Evolutionary conservation across 2,113 vertebrate species (phyloP), one percentile per base, ranked within the genome.

Genomic region (Podarcis cretensis): DNA sequence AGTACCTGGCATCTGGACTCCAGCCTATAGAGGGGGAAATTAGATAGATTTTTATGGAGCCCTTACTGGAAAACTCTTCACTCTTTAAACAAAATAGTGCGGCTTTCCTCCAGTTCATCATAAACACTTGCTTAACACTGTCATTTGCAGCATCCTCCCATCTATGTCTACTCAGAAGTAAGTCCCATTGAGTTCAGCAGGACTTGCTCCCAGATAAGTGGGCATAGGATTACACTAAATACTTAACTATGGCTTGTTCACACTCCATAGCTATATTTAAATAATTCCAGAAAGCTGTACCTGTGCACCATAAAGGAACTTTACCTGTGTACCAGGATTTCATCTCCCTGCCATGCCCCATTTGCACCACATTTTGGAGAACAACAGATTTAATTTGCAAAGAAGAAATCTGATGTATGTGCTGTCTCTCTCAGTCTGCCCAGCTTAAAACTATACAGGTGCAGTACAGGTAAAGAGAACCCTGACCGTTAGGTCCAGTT

Each of bases 1-100:
- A 96, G 83, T 99, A 98, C 78, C 93, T 96, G 32, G 97, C 93
- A 88, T 99, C 98, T 6, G 98, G 98, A 95, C 98, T 99, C 98
- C 98, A 99, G 48, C 99, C 99, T 99, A 88, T 20, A n/a, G 30
- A 89, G 87, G 86, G 89, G 86, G 48, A 32, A 93, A 91, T n/a
- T 2, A 43, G 69, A 54, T 54, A 54, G n/a, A 35, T 6, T 20
- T 84, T 83, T 0, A 0, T n/a, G 59, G 68, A 35, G 13, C 66
- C 12, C 43, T 90, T 0, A 3, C 1, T 0, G 1, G 32, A 37
- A 87, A 80, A 82, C 6, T 21, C 18, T 12, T 78, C 2, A 57
- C 23, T 27, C 30, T 66, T 43, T 73, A 12, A n/a, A 40, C 37
- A 57, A 40, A 81, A n/a, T 27, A 16, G 78, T 27, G 14, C 25